Conservation (phyloP, 2,113 vertebrate species). For the Erythrolamprus reginae region DNA sequence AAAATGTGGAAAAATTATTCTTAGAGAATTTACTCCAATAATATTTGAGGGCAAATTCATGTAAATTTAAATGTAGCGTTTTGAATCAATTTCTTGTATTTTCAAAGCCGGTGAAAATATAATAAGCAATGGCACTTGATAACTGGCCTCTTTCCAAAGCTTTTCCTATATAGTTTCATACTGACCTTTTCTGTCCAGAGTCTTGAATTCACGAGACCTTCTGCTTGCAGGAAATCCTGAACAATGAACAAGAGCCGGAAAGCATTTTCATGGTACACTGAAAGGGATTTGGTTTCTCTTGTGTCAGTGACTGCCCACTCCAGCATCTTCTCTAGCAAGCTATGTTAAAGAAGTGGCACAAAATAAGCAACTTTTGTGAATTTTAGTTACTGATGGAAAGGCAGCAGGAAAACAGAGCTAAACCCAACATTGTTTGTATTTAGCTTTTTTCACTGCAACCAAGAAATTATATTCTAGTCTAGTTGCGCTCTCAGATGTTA, state of each 20-base stretch:
- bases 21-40: neutral
- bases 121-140: too few relatives aligned
- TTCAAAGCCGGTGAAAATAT: neutral
- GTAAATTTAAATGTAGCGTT: neutral
- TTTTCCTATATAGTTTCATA: slow-evolving; percentile 26
- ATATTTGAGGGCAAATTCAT: neutral
- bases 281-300: slow-evolving; percentile 81
- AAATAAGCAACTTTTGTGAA: slow-evolving; percentile 31
- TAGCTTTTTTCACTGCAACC: neutral
- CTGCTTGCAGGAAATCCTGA: slow-evolving; percentile 92
- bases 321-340: slow-evolving; percentile 93
- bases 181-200: slow-evolving; percentile 91
- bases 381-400: slow-evolving; percentile 14
- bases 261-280: slow-evolving; percentile 87
- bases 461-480: neutral
- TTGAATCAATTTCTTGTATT: neutral
- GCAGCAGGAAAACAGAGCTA: neutral
- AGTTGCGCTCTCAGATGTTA: neutral
- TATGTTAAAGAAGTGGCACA: slow-evolving; percentile 57
- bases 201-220: slow-evolving; percentile 82
- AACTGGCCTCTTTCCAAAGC: neutral
- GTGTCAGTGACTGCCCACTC: slow-evolving; percentile 89
- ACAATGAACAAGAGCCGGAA: slow-evolving; percentile 85
- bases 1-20: neutral
- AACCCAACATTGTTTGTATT: neutral